phyloP scores from a whole-genome alignment of 1,140 invertebrate genomes.

The Drosophila tristis region DNA sequence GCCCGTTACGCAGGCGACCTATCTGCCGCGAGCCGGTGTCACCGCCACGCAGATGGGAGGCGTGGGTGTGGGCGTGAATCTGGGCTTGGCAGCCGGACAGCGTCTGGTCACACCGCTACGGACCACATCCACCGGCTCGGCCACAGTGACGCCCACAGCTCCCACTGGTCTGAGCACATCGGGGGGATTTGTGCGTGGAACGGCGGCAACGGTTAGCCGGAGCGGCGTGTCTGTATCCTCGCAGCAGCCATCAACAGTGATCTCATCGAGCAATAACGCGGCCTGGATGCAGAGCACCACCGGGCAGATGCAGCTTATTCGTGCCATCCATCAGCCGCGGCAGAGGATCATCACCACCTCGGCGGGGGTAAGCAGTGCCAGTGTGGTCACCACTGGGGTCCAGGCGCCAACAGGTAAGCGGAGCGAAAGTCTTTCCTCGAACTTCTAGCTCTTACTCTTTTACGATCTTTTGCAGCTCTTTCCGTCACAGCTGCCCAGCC shows the following conservation, averaged over 20 bases:
- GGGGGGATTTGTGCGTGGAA: conserved; percentile 71
- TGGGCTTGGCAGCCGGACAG: conserved; percentile 51
- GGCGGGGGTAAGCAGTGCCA: conserved; percentile 44
- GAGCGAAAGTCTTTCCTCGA: no score
- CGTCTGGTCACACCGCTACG: conserved; percentile 72
- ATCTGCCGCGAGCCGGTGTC: conserved; percentile 74
- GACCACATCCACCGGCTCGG: conserved; percentile 56
- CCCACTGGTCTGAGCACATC: conserved; percentile 57
- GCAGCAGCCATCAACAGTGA: conserved; percentile 76
- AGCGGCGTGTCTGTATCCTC: conserved; percentile 51
- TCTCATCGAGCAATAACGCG: conserved; percentile 74
- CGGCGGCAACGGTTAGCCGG: conserved; percentile 46
- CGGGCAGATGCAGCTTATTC: conserved; percentile 78
- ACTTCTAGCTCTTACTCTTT: neutral
- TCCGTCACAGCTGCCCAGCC: conserved; percentile 57
- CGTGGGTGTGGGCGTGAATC: conserved; percentile 48
- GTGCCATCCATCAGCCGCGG: conserved; percentile 74
- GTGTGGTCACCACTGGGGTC: conserved; percentile 59
- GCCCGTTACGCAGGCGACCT: conserved; percentile 71
- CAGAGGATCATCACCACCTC: conserved; percentile 81
- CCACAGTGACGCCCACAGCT: conserved; percentile 53
- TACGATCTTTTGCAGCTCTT: conserved; percentile 18
- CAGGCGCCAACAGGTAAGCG: conserved; percentile 56
- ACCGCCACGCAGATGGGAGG: conserved; percentile 77
- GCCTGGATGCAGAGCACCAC: conserved; percentile 80